Evolutionary conservation across 2,797 vertebrate species (phyloP), one percentile per base, ranked within the genome.

Genomic region (Botia kubotai): DNA sequence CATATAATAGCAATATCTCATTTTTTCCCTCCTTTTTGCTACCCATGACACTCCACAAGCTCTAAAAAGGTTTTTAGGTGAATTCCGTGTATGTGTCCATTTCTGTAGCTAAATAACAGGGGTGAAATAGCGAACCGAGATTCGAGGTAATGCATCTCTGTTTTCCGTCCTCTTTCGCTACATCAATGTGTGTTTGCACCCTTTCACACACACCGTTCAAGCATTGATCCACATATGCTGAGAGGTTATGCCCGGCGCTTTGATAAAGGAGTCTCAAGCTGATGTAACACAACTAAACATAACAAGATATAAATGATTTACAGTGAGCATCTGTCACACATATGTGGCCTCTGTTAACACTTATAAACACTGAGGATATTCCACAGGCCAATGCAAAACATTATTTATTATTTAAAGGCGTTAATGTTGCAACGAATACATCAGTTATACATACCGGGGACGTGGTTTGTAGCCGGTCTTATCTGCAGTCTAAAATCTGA

Each of bases 251-350:
- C 57, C 77, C 77, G 21, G 17, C 6, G 33, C 81, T 83, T 84
- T 81, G 75, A 86, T 84, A 83, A 60, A 68, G 74, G 57, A 81
- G 66, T 39, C 75, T 81, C 67, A 77, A 76, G 81, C 81, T 86
- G 81, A 86, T 83, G 72, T 83, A 83, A 85, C 72, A 81, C 81
- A 81, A 85, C 79, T 70, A 85, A 85, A 83, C 84, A 84, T 86
- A 81, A 81, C 77, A 80, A 72, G 19, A 75, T 83, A 77, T 85
- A 79, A 86, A 85, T 83, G 78, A 86, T 86, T 85, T 83, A 86
- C 81, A 73, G 62, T 53, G 14, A 53, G 80, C 81, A 86, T 86
- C 78, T 84, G 85, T 77, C 79, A 80, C 55, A 74, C 72, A 81
- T 79, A 83, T 85, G 83, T 75, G 77, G 72, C 75, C 80, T 80